These are phyloP conservation scores for Cloeon dipterum DNA, from an alignment of 2,888 invertebrate species.

Conservation along the genomic window DNA sequence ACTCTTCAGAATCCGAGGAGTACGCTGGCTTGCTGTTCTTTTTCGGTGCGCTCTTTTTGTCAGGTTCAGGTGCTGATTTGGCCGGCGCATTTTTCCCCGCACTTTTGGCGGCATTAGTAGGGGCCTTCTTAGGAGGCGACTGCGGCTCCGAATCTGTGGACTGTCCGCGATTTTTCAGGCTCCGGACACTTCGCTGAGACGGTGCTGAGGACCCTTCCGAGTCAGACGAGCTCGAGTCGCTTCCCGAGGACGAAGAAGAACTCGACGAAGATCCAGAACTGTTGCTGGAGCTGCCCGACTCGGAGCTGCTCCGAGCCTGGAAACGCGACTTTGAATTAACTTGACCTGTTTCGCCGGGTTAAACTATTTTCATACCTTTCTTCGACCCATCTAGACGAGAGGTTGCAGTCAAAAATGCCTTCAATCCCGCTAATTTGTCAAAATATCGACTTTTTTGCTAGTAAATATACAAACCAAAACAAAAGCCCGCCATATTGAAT, in stretches of 20 bases:
- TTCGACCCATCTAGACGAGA: no score
- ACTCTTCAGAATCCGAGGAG: slow-evolving; percentile 34
- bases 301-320: slow-evolving; percentile 11
- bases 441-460: no score
- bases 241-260: slow-evolving; percentile 15
- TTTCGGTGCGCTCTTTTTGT: slow-evolving; percentile 3
- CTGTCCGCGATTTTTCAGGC: slow-evolving; percentile 3
- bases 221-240: slow-evolving; percentile 14
- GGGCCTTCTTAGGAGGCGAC: slow-evolving; percentile 3
- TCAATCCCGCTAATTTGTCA: no score
- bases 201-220: slow-evolving; percentile 13
- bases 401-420: no score
- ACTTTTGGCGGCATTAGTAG: neutral
- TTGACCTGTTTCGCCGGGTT: no score
- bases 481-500: no score
- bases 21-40: slow-evolving; percentile 15
- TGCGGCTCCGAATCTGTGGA: slow-evolving; percentile 6
- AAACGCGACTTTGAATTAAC: slow-evolving; percentile 4
- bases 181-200: slow-evolving; percentile 10
- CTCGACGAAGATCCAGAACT: slow-evolving; percentile 16
- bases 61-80: neutral
- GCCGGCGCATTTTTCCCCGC: slow-evolving; percentile 1
- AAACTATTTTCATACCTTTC: no score
- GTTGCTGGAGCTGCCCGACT: slow-evolving; percentile 12
- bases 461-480: no score